A percentile compares a stretch with the other conserved stretches of the same genome.
Evolutionary conservation across 2,888 invertebrate genomes (phyloP).

Genomic region (Capitulum mitella): DNA sequence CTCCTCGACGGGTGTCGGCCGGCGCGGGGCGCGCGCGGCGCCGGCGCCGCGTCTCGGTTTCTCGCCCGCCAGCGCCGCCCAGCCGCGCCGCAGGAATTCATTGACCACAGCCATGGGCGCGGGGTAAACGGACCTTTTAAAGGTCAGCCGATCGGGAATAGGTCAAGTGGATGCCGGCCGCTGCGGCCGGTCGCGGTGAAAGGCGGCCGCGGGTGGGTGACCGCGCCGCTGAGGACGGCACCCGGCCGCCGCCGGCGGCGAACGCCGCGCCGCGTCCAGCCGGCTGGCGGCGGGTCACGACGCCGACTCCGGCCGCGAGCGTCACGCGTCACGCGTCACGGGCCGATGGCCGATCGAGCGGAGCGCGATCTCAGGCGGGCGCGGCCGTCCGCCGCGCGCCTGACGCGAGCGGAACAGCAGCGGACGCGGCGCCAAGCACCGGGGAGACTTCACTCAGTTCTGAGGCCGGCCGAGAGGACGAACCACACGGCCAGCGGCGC

Average conservation of each 20-base stretch:
- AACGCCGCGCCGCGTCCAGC: background rate
- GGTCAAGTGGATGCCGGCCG: conserved; percentile 12
- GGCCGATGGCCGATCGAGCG: too few relatives aligned
- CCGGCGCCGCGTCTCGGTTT: background rate
- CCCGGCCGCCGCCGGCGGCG: background rate
- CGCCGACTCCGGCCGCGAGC: too few relatives aligned
- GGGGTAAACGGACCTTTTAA: conserved; percentile 21
- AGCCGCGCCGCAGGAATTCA: too few relatives aligned
- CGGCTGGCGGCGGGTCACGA: background rate
- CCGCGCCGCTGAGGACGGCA: background rate
- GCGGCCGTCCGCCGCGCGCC: too few relatives aligned
- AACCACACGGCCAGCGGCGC: too few relatives aligned
- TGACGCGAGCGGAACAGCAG: too few relatives aligned
- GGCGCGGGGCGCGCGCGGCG: background rate
- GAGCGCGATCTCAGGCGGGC: too few relatives aligned
- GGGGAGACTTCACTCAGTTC: too few relatives aligned
- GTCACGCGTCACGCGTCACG: too few relatives aligned
- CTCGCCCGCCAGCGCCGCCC: background rate
- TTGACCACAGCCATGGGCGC: background rate
- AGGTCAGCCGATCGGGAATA: conserved; percentile 21
- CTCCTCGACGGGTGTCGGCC: background rate
- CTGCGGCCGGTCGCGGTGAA: background rate
- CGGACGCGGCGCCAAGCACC: too few relatives aligned
- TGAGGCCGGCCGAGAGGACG: too few relatives aligned
- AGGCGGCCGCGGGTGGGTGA: background rate